phyloP scores from a whole-genome alignment of 2,888 invertebrate species.

The Labia minor region DNA sequence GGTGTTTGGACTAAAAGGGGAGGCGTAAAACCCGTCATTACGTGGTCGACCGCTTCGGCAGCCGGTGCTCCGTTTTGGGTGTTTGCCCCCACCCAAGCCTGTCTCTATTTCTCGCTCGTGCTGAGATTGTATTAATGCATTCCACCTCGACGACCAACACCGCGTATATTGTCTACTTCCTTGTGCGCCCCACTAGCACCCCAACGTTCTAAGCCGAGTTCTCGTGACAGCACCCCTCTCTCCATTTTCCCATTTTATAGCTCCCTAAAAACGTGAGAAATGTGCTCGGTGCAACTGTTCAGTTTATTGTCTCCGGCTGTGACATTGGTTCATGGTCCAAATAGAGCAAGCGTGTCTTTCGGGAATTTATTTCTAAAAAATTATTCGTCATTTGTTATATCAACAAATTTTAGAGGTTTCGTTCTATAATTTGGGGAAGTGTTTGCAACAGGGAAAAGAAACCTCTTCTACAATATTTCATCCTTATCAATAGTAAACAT shows the following conservation, averaged over 20 bases:
- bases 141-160: not conserved
- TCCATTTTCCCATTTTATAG: not conserved
- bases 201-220: not conserved
- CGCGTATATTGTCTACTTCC: slow-evolving; percentile 13
- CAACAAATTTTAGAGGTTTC: not conserved
- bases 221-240: not conserved
- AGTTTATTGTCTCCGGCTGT: slow-evolving; percentile 1
- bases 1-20: not conserved
- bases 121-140: slow-evolving; percentile 13
- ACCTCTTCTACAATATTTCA: too few species aligned
- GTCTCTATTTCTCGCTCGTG: slow-evolving; percentile 2
- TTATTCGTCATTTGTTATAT: not conserved
- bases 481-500: too few species aligned
- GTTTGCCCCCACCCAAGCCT: not conserved
- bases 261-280: slow-evolving; percentile 7
- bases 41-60: not conserved
- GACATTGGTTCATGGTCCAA: not conserved
- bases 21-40: not conserved
- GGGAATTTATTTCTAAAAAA: not conserved
- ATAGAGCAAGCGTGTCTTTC: not conserved
- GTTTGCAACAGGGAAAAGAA: too few species aligned
- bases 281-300: not conserved
- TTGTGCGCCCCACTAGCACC: not conserved
- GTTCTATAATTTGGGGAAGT: not conserved
- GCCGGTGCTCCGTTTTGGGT: not conserved